Percentiles rank a stretch among this genome's conserved stretches.
Conservation (phyloP, 2,113 vertebrate genomes). For the Hipposideros armiger region DNA sequence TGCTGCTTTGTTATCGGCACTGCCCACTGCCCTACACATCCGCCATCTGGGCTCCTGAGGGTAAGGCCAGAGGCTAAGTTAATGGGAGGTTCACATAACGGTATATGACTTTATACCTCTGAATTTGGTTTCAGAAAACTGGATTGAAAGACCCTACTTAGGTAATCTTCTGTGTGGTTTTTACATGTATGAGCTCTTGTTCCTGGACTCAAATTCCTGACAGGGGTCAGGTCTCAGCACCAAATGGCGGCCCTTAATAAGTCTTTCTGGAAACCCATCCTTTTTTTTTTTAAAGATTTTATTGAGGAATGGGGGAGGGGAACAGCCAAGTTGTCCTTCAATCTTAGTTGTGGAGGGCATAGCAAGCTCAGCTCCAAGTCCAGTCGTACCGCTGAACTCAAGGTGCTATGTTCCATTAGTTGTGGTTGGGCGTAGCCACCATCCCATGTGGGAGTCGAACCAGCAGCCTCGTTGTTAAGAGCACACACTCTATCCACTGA, state of each 20-base stretch:
- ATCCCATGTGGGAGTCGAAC: no score
- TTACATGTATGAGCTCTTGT: background rate
- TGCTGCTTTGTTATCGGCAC: background rate
- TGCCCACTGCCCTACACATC: rapidly evolving
- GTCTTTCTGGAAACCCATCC: background rate
- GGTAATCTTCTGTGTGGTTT: background rate
- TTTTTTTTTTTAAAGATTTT: background rate
- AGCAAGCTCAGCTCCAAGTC: no score
- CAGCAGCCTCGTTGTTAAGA: no score
- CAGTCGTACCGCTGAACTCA: no score
- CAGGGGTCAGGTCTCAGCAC: background rate
- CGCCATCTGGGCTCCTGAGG: background rate
- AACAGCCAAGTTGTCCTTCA: no score
- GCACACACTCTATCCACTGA: no score
- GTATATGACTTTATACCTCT: background rate
- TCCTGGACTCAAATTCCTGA: background rate
- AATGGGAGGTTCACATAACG: background rate
- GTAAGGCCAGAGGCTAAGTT: background rate
- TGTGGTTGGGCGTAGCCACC: no score
- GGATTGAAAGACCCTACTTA: conserved; percentile 4
- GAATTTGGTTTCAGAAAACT: background rate
- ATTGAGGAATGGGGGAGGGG: no score
- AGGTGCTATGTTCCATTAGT: no score
- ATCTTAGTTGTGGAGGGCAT: no score
- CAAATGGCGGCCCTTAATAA: background rate